Base-by-base conservation (phyloP, 2,888 invertebrate genomes). In the Lycia hirtaria region DNA sequence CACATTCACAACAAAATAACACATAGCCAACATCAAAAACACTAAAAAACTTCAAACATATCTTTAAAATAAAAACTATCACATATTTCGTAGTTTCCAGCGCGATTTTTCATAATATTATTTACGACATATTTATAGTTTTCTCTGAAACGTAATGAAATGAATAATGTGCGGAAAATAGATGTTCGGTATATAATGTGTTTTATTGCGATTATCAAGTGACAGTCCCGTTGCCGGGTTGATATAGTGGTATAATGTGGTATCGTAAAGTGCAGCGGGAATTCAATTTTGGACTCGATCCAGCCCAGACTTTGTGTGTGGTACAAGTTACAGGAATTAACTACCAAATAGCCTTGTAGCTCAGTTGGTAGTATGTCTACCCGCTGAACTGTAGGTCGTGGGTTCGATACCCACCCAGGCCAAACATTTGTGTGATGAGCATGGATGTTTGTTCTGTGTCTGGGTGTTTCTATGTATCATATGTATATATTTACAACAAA, bases 61-160 rank as follows among this genome's bases (percentile, higher is more conserved):
- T 17, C 17, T 28, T 15, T 2, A 22, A 40, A 40, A 20, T 4
- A 40, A 17, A 40, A 40, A 22, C 4, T 38, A 24, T 12, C 35
- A 10, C 0, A 38, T 5, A 30, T 38, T 19, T 38, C 30, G 22
- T 40, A 41, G 17, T 24, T 24, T 41, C 1, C 19, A 19, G 37
- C n/a, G 19, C 17, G 14, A 12, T 43, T 28, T 44, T 20, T 35
- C 9, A 12, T 22, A 26, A 32, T 30, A 38, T 12, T 53, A 45
- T 53, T 53, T 53, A 45, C 38, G 45, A 53, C 45, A n/a, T 47
- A 54, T 54, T 54, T 40, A 40, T 32, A 40, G 28, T 40, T 54
- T 47, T 40, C 47, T 54, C 47, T 32, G 40, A 47, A 40, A 54
- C 12, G 12, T 44, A 15, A 33, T 33, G 22, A 17, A 45, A 22